Evolutionary conservation across 2,113 vertebrate genomes (phyloP), one percentile per base, ranked within the genome.

Genomic region (Galbula dea): DNA sequence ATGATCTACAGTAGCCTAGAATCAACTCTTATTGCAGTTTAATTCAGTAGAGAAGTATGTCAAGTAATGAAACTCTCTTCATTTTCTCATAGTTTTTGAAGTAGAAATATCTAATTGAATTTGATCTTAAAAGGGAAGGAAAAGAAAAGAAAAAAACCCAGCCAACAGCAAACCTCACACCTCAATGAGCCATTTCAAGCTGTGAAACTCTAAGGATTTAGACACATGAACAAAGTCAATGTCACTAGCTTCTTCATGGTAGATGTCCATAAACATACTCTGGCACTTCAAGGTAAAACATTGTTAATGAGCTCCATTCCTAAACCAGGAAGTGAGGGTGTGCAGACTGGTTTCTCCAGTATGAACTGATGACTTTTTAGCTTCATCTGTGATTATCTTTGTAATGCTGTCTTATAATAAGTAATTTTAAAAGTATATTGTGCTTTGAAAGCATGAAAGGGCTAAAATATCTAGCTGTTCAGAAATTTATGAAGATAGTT

Each of bases 81-180:
- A 91, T 94, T 85, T 89, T 72, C 52, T 68, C 18, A 21, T 66
- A 19, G 63, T 68, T 91, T 91, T 89, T 89, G 62, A 91, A 89
- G 66, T 69, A 63, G 43, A 66, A 84, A 84, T 84, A 82, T 11
- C 61, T 84, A 89, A 67, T 87, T 55, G 37, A 66, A 29, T 91
- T 91, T 91, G 29, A 46, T 59, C 24, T 63, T 46, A 26, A 26
- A 74, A 84, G 49, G 54, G 34, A 85, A 32, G 18, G 20, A 63
- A 78, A 46, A 21, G 24, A 52, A 86, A 73, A 65, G 30, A 37
- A 12, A n/a, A n/a, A n/a, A n/a, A n/a, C n/a, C n/a, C 14, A 51
- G 8, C 13, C 24, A 78, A 19, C 36, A 52, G 21, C 1, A 45
- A 87, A 68, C 0, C 20, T 80, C 68, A 86, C 21, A 74, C 12